phyloP scores from a whole-genome alignment of 2,113 vertebrate species.

The Heterotilapia buettikoferi region DNA sequence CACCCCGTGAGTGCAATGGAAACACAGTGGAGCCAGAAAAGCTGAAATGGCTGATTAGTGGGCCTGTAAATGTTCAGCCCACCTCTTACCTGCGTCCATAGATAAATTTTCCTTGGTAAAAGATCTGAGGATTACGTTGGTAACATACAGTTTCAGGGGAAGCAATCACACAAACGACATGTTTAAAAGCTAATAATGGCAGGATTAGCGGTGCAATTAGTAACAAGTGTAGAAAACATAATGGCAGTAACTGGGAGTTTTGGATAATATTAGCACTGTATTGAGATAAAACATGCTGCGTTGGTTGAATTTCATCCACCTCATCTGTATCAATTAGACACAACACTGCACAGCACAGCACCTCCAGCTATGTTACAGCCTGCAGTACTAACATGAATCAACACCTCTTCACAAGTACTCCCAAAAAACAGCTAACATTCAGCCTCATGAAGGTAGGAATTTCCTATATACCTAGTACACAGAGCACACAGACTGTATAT shows the following conservation, averaged over 20 bases:
- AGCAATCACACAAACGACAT: background rate
- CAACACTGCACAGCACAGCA: background rate
- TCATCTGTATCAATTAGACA: background rate
- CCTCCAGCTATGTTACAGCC: background rate
- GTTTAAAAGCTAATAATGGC: background rate
- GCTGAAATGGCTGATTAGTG: background rate
- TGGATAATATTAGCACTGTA: background rate
- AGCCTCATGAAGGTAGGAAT: background rate
- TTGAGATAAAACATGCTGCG: background rate
- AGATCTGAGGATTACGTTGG: background rate
- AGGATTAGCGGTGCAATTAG: background rate
- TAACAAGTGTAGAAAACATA: background rate
- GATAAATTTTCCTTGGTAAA: background rate
- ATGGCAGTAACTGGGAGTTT: background rate
- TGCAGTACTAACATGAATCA: background rate
- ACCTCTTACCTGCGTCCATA: background rate
- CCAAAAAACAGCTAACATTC: background rate
- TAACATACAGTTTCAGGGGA: background rate
- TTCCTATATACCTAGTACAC: background rate
- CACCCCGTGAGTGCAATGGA: background rate
- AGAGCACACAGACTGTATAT: background rate
- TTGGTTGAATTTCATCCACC: background rate
- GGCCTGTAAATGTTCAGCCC: fast-evolving
- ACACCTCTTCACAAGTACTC: background rate
- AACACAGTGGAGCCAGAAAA: background rate